Evolutionary conservation across 37 sponge, comb jelly and placozoan species (phyloP), one percentile per base, ranked within the genome.

Genomic region (Aphrocallistes beatrix): DNA sequence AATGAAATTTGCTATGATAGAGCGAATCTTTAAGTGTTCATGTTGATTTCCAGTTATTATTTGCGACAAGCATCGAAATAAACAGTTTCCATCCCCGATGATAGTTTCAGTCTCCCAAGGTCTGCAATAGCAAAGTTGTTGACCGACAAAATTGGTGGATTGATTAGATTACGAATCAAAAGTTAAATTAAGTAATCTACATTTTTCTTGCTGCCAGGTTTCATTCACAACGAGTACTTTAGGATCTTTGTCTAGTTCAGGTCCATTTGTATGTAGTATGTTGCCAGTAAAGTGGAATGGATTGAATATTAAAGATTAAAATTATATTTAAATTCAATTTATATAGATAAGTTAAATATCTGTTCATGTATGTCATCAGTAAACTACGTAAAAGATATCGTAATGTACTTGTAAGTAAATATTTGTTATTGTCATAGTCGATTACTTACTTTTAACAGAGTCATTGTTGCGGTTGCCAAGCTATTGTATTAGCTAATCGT

Each of bases 121-220:
- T n/a, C 3, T 60, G 75, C n/a, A 60, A 6, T 28, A 25, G 75
- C 17, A 60, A 25, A 60, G 75, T 13, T 3, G 75, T 28, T 60
- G 17, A 25, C 75, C 75, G 8, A 60, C 21, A 3, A 3, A 3
- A 13, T 60, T 19, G 21, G 21, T 13, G 3, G 75, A 30, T 13
- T 60, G 75, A 60, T 60, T 13, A 19, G 75, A 60, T 60, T 32
- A 8, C 34, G 75, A 60, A 19, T 60, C 32, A 28, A 60, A 60
- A 25, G 75, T 19, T 60, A 60, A 60, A 19, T 60, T 28, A 19
- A 60, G 75, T 60, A 13, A 60, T 60, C n/a, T 60, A 30, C 75
- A 60, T 60, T 60, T 60, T 32, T 60, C 75, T 60, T 60, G 75
- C 34, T 60, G 75, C 75, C 75, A 60, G 17, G 75, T 28, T 13